Evolutionary conservation across 2,113 vertebrate genomes (phyloP).

Genomic region (Nothoprocta pentlandii): DNA sequence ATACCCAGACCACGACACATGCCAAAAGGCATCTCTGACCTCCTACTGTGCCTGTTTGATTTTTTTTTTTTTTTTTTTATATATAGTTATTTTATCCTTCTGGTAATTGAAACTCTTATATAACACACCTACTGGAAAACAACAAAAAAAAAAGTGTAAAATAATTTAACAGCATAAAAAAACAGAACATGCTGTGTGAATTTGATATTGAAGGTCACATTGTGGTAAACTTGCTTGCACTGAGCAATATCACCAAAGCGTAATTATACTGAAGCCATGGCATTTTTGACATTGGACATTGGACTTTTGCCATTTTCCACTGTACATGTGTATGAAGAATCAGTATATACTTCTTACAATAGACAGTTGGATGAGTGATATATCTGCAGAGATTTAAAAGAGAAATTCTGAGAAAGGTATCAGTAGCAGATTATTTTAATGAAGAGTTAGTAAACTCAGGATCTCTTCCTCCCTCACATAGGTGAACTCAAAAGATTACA

Average conservation of each 20-base stretch:
- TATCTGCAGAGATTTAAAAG: fast-evolving
- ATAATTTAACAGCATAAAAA: neutral
- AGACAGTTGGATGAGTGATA: neutral
- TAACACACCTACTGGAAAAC: neutral
- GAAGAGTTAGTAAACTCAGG: neutral
- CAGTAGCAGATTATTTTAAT: neutral
- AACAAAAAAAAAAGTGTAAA: neutral
- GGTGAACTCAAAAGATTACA: neutral
- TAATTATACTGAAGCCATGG: neutral
- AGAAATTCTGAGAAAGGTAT: neutral
- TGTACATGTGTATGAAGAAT: neutral
- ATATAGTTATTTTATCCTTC: neutral
- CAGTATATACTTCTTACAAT: neutral
- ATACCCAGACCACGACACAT: neutral
- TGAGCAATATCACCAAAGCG: neutral
- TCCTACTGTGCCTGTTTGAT: neutral
- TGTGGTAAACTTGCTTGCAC: neutral
- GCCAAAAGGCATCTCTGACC: neutral
- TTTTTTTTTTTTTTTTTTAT: neutral
- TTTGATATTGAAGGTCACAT: neutral
- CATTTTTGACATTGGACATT: neutral
- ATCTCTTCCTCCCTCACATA: neutral
- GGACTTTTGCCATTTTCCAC: neutral
- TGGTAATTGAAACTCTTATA: neutral
- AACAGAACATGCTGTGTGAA: neutral